Base-by-base conservation (phyloP, 2,888 invertebrate species). In the Andrena flavipes region DNA sequence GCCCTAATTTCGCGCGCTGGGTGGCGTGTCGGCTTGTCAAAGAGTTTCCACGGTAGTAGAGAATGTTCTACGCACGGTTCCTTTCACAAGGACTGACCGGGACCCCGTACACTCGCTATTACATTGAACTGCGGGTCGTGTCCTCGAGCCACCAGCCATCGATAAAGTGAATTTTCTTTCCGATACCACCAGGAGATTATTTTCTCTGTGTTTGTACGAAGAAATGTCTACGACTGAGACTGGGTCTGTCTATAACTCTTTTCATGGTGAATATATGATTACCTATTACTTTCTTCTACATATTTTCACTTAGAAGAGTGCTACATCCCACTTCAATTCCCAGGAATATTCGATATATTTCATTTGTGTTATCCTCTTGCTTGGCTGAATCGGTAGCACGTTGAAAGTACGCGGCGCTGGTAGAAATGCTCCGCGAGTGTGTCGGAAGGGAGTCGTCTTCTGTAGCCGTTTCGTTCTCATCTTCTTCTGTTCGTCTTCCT, bases 1-100 rank as follows among this genome's bases (percentile, higher is more conserved):
- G 86, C 84, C 91, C 91, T 91, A 92, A 92, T 91, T 92, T 92
- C 91, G 90, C 92, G 90, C 92, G 90, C 82, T 92, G 92, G 91
- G 92, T 92, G 92, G 92, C 90, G 89, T 88, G 90, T 90, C 91
- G 91, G 91, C 90, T 90, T 90, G 90, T 91, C 91, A 91, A 91
- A 92, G 89, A 84, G 75, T 82, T 83, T 80, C 72, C 82, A 76
- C 76, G 76, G 76, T 73, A 75, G 80, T 81, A 67, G 79, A 68
- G 64, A 78, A 78, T 60, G 70, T 63, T 76, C 74, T 64, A 68
- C 69, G 73, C 73, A 54, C 54, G 82, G 56, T 65, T n/a, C 84
- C 80, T 72, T 75, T 77, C 67, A 73, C 62, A 81, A 79, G 70
- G 72, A 74, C 70, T 79, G 67, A 71, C 71, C 86, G 80, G 79